Percentiles rank a stretch among this genome's conserved stretches.
phyloP scores from a whole-genome alignment of 2,888 invertebrate species.

The Drosophila anomelani region DNA sequence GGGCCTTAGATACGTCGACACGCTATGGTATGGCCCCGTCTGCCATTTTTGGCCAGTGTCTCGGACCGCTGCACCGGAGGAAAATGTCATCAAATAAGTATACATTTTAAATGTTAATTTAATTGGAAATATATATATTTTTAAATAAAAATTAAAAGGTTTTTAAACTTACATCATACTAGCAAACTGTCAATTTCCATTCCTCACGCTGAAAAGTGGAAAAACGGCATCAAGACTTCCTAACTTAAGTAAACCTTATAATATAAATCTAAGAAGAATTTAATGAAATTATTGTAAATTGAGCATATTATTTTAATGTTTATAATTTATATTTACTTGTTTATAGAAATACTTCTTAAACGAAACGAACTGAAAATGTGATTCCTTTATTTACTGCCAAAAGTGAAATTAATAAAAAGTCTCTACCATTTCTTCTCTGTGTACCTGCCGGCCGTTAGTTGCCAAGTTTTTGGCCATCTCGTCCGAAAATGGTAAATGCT shows the following conservation, averaged over 20 bases:
- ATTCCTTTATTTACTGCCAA: background rate
- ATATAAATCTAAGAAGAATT: too few relatives aligned
- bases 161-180: background rate
- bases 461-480: constrained; percentile 55
- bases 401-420: background rate
- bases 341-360: too few relatives aligned
- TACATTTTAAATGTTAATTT: background rate
- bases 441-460: constrained; percentile 48
- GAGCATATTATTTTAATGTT: too few relatives aligned
- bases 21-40: constrained; percentile 47
- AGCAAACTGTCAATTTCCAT: background rate
- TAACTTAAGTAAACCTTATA: too few relatives aligned
- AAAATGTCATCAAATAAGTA: background rate
- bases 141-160: background rate
- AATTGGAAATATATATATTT: background rate
- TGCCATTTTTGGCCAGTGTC: constrained; percentile 62
- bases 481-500: constrained; percentile 63
- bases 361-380: too few relatives aligned
- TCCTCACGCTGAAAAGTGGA: too few relatives aligned
- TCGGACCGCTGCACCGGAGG: constrained; percentile 21
- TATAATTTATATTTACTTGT: too few relatives aligned
- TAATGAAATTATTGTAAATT: too few relatives aligned
- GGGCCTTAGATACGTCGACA: constrained; percentile 65
- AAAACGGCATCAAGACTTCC: too few relatives aligned
- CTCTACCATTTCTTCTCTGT: background rate